Evolutionary conservation across 1,140 invertebrate species (phyloP).

Genomic region (Rhizoglyphus robini): DNA sequence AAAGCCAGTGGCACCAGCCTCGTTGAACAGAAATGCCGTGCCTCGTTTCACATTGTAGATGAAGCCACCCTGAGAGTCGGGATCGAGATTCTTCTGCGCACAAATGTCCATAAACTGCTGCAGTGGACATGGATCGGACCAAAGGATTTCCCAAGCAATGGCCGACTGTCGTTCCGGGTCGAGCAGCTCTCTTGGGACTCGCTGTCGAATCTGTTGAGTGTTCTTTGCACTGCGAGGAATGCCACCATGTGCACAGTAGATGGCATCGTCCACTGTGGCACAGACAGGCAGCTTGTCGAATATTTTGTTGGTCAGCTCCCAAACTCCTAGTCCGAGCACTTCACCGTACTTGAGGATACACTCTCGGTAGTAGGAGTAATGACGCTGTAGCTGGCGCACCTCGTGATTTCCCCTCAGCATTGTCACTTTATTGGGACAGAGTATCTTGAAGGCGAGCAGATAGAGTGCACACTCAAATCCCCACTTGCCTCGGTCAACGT

Average conservation of each 20-base stretch:
- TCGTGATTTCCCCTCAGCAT: conserved; percentile 52
- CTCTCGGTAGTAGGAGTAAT: conserved; percentile 52
- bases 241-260: no score
- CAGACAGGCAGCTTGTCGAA: no score
- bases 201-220: conserved; percentile 48
- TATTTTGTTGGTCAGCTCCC: conserved; percentile 53
- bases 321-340: conserved; percentile 43
- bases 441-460: conserved; percentile 51
- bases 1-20: no score
- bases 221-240: no score
- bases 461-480: no score
- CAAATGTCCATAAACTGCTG: conserved; percentile 20
- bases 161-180: conserved; percentile 40
- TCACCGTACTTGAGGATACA: conserved; percentile 53
- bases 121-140: conserved; percentile 53
- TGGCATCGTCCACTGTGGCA: no score
- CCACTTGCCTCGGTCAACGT: conserved; percentile 47
- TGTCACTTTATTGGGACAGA: conserved; percentile 44
- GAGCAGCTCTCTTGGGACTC: conserved; percentile 32
- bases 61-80: conserved; percentile 39
- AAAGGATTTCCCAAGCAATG: no score
- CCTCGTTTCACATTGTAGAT: conserved; percentile 48
- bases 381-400: conserved; percentile 48
- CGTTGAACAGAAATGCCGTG: conserved; percentile 54
- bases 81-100: neutral